phyloP scores from a whole-genome alignment of 2,888 invertebrate genomes.

The Lacanobia oleracea region DNA sequence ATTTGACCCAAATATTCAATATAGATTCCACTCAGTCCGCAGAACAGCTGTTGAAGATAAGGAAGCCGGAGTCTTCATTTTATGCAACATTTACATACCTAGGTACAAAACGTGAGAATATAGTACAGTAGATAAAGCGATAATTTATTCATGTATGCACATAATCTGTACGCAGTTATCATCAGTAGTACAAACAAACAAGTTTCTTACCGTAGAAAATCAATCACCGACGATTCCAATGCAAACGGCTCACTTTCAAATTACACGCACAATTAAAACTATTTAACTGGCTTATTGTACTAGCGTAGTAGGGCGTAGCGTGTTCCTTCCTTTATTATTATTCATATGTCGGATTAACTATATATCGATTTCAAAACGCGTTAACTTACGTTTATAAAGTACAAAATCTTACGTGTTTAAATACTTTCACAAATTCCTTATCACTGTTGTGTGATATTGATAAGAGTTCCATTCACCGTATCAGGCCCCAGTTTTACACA shows the following conservation, averaged over 20 bases:
- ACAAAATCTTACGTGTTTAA: slow-evolving; percentile 41
- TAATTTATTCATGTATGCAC: slow-evolving; percentile 42
- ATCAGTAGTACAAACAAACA: slow-evolving; percentile 33
- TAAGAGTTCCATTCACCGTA: slow-evolving; percentile 54
- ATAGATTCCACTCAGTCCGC: background rate
- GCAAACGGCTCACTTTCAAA: slow-evolving; percentile 63
- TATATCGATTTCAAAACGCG: slow-evolving; percentile 72
- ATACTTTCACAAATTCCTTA: slow-evolving; percentile 72
- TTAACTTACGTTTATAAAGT: slow-evolving; percentile 25
- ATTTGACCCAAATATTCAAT: slow-evolving; percentile 32
- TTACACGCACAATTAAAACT: slow-evolving; percentile 69
- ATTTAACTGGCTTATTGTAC: slow-evolving; percentile 66
- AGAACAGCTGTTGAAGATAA: slow-evolving; percentile 40
- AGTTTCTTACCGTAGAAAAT: slow-evolving; percentile 56
- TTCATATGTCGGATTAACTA: slow-evolving; percentile 69
- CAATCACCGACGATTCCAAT: slow-evolving; percentile 45
- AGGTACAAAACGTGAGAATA: slow-evolving; percentile 50
- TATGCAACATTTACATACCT: slow-evolving; percentile 38
- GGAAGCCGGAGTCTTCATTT: slow-evolving; percentile 27
- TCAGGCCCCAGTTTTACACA: slow-evolving; percentile 12
- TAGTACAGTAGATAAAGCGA: slow-evolving; percentile 18
- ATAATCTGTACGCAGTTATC: slow-evolving; percentile 32
- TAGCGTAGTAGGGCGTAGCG: slow-evolving; percentile 71
- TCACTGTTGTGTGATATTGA: slow-evolving; percentile 64
- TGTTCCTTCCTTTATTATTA: slow-evolving; percentile 73